Evolutionary conservation across 2,113 vertebrate species (phyloP).

Genomic region (Tragelaphus buxtoni): DNA sequence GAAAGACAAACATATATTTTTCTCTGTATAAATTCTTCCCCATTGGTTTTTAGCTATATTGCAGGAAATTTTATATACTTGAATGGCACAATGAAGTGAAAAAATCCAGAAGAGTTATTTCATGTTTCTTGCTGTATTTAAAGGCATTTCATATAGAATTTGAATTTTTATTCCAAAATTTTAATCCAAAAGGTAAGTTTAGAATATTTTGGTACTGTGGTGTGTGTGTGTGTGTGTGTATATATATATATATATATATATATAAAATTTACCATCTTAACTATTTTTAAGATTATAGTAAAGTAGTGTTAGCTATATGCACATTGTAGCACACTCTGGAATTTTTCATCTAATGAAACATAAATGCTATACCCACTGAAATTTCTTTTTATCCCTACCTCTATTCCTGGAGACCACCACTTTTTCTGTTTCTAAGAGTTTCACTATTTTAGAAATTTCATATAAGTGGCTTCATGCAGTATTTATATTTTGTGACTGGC

Average conservation of each 20-base stretch:
- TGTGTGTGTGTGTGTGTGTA: no score
- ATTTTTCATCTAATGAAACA: background rate
- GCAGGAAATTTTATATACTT: background rate
- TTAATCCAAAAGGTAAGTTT: no score
- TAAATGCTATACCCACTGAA: background rate
- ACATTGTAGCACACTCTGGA: background rate
- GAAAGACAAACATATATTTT: background rate
- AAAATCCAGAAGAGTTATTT: background rate
- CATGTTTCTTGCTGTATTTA: background rate
- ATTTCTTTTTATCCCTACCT: fast-evolving
- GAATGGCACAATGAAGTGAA: background rate
- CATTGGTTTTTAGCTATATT: background rate
- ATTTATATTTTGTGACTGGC: background rate
- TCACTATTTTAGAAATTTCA: background rate
- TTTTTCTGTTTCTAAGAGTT: background rate
- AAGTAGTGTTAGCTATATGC: background rate
- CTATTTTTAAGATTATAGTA: background rate
- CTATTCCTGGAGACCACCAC: background rate
- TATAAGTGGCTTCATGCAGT: background rate
- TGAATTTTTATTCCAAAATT: no score
- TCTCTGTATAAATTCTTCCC: background rate
- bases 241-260: no score
- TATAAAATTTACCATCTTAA: background rate
- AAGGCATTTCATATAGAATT: background rate
- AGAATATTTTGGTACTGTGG: no score